Conservation (phyloP, 2,888 invertebrate genomes). For the Drosophila cognata region DNA sequence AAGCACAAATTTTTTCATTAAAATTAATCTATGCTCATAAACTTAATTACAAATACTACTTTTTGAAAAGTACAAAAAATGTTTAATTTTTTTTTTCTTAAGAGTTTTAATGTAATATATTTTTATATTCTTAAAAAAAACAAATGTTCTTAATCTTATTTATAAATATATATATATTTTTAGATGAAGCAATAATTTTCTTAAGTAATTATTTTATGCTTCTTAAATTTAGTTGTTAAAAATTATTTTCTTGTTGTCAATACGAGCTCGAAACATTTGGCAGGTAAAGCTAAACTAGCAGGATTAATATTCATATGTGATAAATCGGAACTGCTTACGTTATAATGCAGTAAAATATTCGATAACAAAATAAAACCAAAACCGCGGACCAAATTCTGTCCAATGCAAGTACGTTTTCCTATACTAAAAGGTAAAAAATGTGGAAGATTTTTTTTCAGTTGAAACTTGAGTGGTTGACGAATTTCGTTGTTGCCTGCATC, state of each 20-base stretch:
- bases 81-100: not conserved
- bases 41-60: not conserved
- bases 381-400: conserved; percentile 91
- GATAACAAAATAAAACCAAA: conserved; percentile 91
- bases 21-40: not conserved
- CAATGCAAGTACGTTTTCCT: conserved; percentile 94
- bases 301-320: conserved; percentile 87
- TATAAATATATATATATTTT: not conserved
- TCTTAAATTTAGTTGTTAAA: not conserved
- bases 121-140: not conserved
- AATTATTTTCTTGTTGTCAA: conserved; percentile 83
- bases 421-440: conserved; percentile 94
- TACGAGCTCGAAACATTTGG: conserved; percentile 89
- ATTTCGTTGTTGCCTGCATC: not conserved
- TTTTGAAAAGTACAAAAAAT: not conserved
- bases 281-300: conserved; percentile 91
- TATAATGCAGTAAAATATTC: conserved; percentile 89
- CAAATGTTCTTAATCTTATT: not conserved
- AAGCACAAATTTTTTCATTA: not conserved
- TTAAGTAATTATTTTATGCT: not conserved
- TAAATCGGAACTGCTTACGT: conserved; percentile 87
- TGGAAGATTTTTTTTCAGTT: conserved; percentile 87
- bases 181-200: not conserved
- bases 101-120: not conserved
- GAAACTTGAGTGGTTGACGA: conserved; percentile 1